These are phyloP conservation scores for Rhinichthys klamathensis DNA, from an alignment of 2,113 vertebrate genomes.

Conservation along the genomic window DNA sequence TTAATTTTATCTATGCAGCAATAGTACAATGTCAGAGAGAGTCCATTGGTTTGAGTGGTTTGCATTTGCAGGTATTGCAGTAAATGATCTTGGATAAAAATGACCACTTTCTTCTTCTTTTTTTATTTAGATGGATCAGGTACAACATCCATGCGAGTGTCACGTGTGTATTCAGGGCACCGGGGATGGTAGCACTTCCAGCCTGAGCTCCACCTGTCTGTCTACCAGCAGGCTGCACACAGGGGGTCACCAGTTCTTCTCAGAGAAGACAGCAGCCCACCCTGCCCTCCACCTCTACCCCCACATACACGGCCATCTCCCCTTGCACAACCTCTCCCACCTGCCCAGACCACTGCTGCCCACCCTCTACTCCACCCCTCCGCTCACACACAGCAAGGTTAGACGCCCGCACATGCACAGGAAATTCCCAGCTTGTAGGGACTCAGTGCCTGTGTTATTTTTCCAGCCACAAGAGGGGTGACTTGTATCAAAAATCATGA, in stretches of 20 bases:
- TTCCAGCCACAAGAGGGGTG: conserved; percentile 65
- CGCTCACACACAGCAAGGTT: conserved; percentile 95
- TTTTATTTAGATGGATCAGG: conserved; percentile 79
- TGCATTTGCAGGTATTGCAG: no score
- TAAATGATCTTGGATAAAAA: no score
- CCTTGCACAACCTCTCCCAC: conserved; percentile 89
- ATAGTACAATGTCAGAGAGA: no score
- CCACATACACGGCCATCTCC: conserved; percentile 96
- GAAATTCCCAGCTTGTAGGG: not conserved
- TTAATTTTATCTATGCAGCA: no score
- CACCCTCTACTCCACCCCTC: conserved; percentile 91
- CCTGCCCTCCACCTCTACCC: conserved; percentile 96
- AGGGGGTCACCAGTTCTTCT: conserved; percentile 87
- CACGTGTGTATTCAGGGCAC: conserved; percentile 94
- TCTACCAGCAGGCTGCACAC: conserved; percentile 82
- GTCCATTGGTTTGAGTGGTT: no score
- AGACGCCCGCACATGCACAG: conserved; percentile 48
- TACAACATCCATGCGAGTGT: conserved; percentile 90
- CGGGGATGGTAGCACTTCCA: conserved; percentile 75
- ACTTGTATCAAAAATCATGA: conserved; percentile 13
- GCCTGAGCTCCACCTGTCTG: conserved; percentile 79
- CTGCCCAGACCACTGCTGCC: conserved; percentile 90
- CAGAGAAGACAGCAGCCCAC: conserved; percentile 91
- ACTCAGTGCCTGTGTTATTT: not conserved
- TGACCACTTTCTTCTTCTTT: no score